These are phyloP conservation scores for Eutrigla gurnardus DNA, from an alignment of 2,797 vertebrate genomes.

Conservation along the genomic window DNA sequence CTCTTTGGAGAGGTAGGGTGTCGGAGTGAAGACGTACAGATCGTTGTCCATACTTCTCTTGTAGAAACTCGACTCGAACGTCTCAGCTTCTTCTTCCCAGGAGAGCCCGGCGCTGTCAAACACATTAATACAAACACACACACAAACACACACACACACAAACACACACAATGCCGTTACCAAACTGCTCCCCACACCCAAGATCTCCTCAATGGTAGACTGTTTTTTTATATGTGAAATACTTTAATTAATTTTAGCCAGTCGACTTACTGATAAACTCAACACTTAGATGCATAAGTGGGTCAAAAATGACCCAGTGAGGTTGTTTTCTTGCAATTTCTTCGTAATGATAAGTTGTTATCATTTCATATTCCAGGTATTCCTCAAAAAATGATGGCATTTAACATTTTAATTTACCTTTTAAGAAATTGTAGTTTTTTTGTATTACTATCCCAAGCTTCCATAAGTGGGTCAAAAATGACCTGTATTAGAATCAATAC, in stretches of 20 bases:
- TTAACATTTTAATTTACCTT: too few relatives aligned
- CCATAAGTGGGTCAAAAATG: too few relatives aligned
- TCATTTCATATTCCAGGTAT: too few relatives aligned
- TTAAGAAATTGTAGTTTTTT: too few relatives aligned
- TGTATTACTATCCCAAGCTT: too few relatives aligned
- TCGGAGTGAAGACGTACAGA: constrained; percentile 94
- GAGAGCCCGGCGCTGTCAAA: constrained; percentile 89
- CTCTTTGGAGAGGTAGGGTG: constrained; percentile 67
- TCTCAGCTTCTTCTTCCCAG: constrained; percentile 93
- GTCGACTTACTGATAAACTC: neutral
- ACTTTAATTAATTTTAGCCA: neutral
- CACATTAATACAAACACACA: constrained; percentile 39
- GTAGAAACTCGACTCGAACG: constrained; percentile 95
- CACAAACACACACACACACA: constrained; percentile 2
- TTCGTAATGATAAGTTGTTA: too few relatives aligned
- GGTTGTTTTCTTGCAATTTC: too few relatives aligned
- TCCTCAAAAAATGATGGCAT: too few relatives aligned
- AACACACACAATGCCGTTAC: constrained; percentile 5
- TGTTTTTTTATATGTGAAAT: neutral
- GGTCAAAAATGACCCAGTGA: too few relatives aligned
- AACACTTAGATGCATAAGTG: too few relatives aligned
- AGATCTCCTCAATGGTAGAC: neutral
- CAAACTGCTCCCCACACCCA: neutral
- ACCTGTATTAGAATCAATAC: too few relatives aligned
- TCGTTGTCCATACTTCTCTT: constrained; percentile 96